Evolutionary conservation across 2,888 invertebrate genomes (phyloP).

Genomic region (Pseudococcus viburni): DNA sequence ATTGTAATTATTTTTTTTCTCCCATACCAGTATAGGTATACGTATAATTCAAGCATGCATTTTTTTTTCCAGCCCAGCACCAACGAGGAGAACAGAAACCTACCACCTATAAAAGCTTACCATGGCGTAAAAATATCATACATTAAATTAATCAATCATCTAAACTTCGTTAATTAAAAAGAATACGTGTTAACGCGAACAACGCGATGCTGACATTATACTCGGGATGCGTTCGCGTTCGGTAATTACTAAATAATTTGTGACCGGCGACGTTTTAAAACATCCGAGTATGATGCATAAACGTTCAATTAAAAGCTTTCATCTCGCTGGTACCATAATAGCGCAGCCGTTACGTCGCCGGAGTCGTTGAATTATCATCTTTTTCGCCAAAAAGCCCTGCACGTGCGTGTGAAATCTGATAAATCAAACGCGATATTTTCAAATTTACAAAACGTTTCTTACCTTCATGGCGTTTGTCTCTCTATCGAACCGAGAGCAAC

Average conservation of each 20-base stretch:
- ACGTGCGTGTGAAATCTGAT: slow-evolving; percentile 11
- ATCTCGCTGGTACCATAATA: not conserved
- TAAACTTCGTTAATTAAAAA: slow-evolving; percentile 40
- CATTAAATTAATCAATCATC: slow-evolving; percentile 35
- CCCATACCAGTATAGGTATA: not conserved
- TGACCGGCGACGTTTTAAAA: not conserved
- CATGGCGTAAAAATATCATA: slow-evolving; percentile 2
- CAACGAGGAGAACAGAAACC: not conserved
- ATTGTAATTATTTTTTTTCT: slow-evolving; percentile 18
- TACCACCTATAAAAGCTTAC: no score
- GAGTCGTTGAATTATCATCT: slow-evolving; percentile 27
- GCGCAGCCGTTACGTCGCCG: slow-evolving; percentile 9
- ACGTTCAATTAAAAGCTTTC: slow-evolving; percentile 22
- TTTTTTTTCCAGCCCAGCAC: not conserved
- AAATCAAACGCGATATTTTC: slow-evolving; percentile 26
- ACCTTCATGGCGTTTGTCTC: not conserved
- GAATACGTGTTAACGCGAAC: slow-evolving; percentile 24
- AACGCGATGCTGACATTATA: not conserved
- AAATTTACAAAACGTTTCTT: slow-evolving; percentile 17
- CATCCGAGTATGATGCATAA: not conserved
- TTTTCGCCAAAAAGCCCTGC: not conserved
- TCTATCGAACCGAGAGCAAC: not conserved
- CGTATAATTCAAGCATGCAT: not conserved
- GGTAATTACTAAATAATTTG: slow-evolving; percentile 28
- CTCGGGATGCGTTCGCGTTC: not conserved